Percentiles rank a stretch among this genome's conserved stretches.
phyloP scores from a whole-genome alignment of 1,140 invertebrate species.

The Drosophila leontia region DNA sequence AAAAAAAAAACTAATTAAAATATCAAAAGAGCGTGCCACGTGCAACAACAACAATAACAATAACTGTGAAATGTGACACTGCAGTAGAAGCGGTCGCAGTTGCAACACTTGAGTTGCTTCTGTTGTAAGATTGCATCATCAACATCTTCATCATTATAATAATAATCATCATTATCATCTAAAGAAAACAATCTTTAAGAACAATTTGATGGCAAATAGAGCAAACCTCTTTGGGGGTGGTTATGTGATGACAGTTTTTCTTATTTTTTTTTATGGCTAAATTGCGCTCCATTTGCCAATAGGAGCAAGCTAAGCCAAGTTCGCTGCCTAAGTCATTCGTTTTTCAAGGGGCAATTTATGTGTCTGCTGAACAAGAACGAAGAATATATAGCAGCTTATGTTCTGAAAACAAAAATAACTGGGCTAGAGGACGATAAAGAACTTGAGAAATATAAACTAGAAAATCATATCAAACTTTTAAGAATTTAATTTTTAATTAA shows the following conservation, averaged over 20 bases:
- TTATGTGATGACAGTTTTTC: constrained; percentile 10
- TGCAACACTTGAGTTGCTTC: constrained; percentile 60
- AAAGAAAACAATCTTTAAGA: constrained; percentile 29
- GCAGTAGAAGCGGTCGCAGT: constrained; percentile 41
- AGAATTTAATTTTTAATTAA: too few relatives aligned
- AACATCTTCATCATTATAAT: neutral
- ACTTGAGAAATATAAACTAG: neutral
- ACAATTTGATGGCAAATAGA: constrained; percentile 33
- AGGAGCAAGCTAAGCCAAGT: constrained; percentile 46
- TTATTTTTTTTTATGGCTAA: constrained; percentile 8
- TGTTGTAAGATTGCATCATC: constrained; percentile 50
- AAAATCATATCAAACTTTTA: too few relatives aligned
- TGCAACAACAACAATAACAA: constrained; percentile 54
- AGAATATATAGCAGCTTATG: constrained; percentile 4
- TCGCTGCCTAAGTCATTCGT: constrained; percentile 56
- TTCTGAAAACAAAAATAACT: constrained; percentile 3
- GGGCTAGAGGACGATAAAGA: neutral
- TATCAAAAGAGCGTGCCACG: constrained; percentile 63
- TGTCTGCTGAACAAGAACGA: constrained; percentile 27
- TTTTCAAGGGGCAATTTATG: constrained; percentile 22
- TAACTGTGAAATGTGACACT: constrained; percentile 79
- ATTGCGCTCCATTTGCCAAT: constrained; percentile 57
- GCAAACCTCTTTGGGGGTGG: constrained; percentile 3
- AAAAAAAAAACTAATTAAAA: constrained; percentile 59
- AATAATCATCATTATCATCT: neutral